These are phyloP conservation scores for Lacanobia wlatinum DNA, from an alignment of 2,888 invertebrate genomes.

Conservation along the genomic window DNA sequence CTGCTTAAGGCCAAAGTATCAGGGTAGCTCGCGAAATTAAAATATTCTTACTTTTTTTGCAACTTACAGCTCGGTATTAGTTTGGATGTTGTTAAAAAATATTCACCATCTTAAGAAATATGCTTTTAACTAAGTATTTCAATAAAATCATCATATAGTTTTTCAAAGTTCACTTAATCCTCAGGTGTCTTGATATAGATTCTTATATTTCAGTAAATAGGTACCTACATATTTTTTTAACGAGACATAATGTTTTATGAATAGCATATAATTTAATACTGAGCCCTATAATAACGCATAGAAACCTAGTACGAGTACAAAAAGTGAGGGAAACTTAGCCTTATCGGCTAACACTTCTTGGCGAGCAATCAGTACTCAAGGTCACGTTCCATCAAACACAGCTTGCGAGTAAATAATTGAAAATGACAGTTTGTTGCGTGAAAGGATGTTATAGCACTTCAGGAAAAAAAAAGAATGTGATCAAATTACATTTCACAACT, in stretches of 20 bases:
- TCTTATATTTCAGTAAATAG: no score
- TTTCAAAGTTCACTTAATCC: neutral
- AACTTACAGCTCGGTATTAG: neutral
- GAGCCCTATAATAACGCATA: no score
- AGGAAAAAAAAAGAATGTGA: no score
- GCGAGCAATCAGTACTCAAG: no score
- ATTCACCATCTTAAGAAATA: neutral
- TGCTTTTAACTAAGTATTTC: neutral
- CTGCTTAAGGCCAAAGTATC: neutral
- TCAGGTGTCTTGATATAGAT: neutral
- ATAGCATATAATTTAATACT: neutral
- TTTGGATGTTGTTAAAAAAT: neutral
- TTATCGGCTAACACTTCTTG: no score
- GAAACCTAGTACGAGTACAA: no score
- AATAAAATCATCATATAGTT: neutral
- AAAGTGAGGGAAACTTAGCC: no score
- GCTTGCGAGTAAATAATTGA: no score
- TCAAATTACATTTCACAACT: no score
- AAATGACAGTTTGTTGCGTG: no score
- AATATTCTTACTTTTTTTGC: neutral
- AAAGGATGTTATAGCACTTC: no score
- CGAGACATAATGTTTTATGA: neutral
- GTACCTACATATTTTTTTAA: neutral
- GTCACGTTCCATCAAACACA: no score
- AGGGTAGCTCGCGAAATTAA: neutral